Percentiles rank a stretch among this genome's conserved stretches.
phyloP scores from a whole-genome alignment of 2,113 vertebrate genomes.

The Probosciger aterrimus region DNA sequence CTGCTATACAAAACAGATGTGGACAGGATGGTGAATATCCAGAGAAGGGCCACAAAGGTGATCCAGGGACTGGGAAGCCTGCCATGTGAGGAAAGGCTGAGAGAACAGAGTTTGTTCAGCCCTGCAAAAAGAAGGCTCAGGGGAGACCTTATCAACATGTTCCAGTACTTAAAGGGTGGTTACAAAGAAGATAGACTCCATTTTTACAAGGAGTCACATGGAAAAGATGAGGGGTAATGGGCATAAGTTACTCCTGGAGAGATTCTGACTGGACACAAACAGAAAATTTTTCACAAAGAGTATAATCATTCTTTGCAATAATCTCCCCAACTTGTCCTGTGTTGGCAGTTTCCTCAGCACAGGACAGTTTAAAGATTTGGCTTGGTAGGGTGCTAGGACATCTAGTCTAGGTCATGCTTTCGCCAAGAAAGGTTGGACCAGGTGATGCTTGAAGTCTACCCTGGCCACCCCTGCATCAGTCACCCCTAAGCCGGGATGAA shows the following conservation, averaged over 20 bases:
- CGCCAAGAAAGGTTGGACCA: neutral
- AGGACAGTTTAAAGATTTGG: neutral
- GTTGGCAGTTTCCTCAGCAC: neutral
- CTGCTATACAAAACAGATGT: neutral
- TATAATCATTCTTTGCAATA: neutral
- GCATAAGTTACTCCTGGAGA: neutral
- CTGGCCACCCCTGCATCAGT: neutral
- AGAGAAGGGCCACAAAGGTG: accelerated
- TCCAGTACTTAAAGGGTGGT: neutral
- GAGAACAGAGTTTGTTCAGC: neutral
- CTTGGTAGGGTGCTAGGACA: neutral
- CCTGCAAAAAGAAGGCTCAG: neutral
- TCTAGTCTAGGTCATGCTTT: neutral
- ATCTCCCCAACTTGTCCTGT: neutral
- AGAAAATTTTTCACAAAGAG: neutral
- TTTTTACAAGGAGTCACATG: neutral
- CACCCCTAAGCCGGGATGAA: neutral
- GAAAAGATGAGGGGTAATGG: neutral
- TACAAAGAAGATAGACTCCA: neutral
- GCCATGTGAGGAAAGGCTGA: neutral
- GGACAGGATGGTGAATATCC: accelerated
- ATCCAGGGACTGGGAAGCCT: neutral
- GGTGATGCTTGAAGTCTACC: neutral
- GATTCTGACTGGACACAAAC: neutral
- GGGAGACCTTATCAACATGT: neutral